Evolutionary conservation across 2,888 invertebrate species (phyloP).

Genomic region (Tineola bisselliella): DNA sequence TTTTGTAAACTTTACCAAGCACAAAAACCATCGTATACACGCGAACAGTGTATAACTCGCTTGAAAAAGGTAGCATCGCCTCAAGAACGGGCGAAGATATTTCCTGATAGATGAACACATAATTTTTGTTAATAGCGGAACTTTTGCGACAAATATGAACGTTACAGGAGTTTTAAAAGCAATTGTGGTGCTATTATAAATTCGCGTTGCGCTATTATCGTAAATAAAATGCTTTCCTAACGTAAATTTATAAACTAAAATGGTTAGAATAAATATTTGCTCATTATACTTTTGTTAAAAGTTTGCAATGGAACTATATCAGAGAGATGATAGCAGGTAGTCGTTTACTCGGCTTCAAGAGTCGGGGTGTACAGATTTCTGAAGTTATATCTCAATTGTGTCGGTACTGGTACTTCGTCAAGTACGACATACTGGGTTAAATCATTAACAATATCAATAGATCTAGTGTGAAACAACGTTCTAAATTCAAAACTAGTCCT

Average conservation of each 20-base stretch:
- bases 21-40: slow-evolving; percentile 26
- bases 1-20: slow-evolving; percentile 2
- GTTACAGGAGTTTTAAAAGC: slow-evolving; percentile 30
- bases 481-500: background rate
- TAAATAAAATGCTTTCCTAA: background rate
- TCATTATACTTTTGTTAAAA: too few relatives aligned
- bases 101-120: slow-evolving; percentile 58
- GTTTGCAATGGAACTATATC: too few relatives aligned
- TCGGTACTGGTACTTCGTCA: too few relatives aligned
- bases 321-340: too few relatives aligned
- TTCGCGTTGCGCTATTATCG: background rate
- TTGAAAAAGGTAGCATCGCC: slow-evolving; percentile 15
- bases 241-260: background rate
- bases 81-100: slow-evolving; percentile 22
- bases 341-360: too few relatives aligned
- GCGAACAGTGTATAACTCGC: slow-evolving; percentile 50
- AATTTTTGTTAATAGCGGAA: slow-evolving; percentile 59
- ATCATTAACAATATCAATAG: too few relatives aligned
- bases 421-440: too few relatives aligned
- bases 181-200: background rate
- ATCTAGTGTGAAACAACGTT: too few relatives aligned
- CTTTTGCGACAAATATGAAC: slow-evolving; percentile 38
- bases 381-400: too few relatives aligned
- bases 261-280: background rate
- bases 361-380: too few relatives aligned